A percentile compares a stretch with the other conserved stretches of the same genome.
These are phyloP conservation scores for Phytoseiulus persimilis DNA, from an alignment of 2,888 invertebrate genomes.

Conservation along the genomic window DNA sequence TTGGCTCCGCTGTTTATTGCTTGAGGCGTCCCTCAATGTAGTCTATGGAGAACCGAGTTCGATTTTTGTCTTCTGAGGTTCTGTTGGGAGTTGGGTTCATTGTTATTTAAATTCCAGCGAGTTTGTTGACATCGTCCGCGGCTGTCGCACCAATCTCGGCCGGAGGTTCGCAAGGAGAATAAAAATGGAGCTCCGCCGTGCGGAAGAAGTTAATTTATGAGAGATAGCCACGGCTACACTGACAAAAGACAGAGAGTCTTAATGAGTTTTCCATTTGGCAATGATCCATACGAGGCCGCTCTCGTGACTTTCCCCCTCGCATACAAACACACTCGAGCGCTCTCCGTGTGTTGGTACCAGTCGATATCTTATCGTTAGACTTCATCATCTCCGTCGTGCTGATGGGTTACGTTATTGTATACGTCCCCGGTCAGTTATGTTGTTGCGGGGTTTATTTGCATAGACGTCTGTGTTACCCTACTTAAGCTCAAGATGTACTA, in stretches of 20 bases:
- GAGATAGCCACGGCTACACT: not conserved
- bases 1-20: no score
- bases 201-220: not conserved
- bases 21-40: no score
- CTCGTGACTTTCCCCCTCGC: not conserved
- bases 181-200: not conserved
- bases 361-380: no score
- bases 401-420: no score
- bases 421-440: no score
- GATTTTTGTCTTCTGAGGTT: no score
- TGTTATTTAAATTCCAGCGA: not conserved
- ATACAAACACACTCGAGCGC: no score
- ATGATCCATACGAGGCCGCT: not conserved
- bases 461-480: not conserved
- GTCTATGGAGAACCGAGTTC: no score
- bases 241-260: not conserved
- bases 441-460: no score
- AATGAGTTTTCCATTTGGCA: not conserved
- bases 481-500: not conserved
- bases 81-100: no score
- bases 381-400: no score
- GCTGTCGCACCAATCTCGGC: not conserved
- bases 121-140: not conserved
- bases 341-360: no score
- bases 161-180: not conserved